These are phyloP conservation scores for Eremobia ochroleuca DNA, from an alignment of 2,888 invertebrate genomes.

Conservation along the genomic window DNA sequence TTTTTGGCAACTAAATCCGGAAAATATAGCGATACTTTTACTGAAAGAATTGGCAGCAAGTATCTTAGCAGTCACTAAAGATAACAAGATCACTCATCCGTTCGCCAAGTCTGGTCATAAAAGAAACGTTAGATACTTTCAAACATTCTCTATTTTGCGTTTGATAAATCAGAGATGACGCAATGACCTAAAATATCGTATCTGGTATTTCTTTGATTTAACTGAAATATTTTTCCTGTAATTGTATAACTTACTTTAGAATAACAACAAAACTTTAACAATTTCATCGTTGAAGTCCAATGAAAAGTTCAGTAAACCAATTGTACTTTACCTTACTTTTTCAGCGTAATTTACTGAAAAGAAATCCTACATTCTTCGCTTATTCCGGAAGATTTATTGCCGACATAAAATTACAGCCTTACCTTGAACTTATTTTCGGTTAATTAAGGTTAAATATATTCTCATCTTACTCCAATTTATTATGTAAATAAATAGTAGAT, in stretches of 20 bases:
- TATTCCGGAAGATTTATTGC: conserved; percentile 30
- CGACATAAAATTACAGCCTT: background rate
- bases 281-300: conserved; percentile 12
- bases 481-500: conserved; percentile 59
- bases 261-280: conserved; percentile 10
- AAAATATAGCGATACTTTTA: background rate
- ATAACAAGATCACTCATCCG: too few species aligned
- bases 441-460: conserved; percentile 46
- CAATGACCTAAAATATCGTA: background rate
- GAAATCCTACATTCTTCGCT: conserved; percentile 9
- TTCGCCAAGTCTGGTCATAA: background rate
- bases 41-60: background rate
- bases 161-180: too few species aligned
- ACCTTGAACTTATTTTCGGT: conserved; percentile 31
- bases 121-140: background rate
- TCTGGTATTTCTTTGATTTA: background rate
- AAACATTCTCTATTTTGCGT: too few species aligned
- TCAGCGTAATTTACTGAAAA: conserved; percentile 35
- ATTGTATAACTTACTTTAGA: background rate
- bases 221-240: background rate
- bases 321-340: conserved; percentile 11
- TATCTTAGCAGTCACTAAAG: background rate
- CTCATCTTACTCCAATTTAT: conserved; percentile 56
- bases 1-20: background rate
- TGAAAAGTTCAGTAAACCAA: conserved; percentile 8